Evolutionary conservation across 2,113 vertebrate genomes (phyloP).

Genomic region (Hemicordylus capensis): DNA sequence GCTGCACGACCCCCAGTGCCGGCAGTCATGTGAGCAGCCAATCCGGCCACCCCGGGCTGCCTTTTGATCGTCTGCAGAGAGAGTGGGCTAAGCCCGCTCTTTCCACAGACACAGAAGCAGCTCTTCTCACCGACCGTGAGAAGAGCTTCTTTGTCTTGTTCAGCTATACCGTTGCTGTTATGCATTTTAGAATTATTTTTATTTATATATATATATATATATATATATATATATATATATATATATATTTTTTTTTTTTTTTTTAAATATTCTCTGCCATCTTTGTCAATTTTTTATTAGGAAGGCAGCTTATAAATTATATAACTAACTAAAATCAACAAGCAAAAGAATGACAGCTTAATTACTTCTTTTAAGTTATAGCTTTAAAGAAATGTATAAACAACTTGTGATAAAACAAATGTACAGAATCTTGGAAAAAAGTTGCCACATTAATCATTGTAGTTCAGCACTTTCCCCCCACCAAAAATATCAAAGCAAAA

Average conservation of each 20-base stretch:
- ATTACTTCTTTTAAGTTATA: conserved; percentile 34
- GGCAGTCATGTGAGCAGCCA: too few relatives aligned
- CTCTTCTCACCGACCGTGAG: too few relatives aligned
- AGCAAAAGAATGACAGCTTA: conserved; percentile 36
- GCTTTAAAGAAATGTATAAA: conserved; percentile 50
- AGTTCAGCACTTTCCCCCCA: conserved; percentile 75
- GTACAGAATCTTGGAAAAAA: conserved; percentile 76
- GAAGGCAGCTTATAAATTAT: neutral
- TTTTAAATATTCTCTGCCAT: neutral
- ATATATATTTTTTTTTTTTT: neutral
- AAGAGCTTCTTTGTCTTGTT: too few relatives aligned
- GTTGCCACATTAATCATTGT: conserved; percentile 76
- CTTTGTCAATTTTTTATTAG: neutral
- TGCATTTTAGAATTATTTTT: too few relatives aligned
- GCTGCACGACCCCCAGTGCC: too few relatives aligned
- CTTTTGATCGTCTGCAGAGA: too few relatives aligned
- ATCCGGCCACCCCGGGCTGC: too few relatives aligned
- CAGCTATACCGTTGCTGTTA: too few relatives aligned
- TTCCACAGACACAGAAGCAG: too few relatives aligned
- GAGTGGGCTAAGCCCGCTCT: too few relatives aligned
- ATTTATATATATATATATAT: too few relatives aligned
- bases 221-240: too few relatives aligned
- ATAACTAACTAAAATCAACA: conserved; percentile 14
- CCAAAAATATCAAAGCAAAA: conserved; percentile 85
- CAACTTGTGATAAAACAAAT: conserved; percentile 61